These are phyloP conservation scores for Drosophila subquinaria DNA, from an alignment of 2,888 invertebrate species.

Conservation along the genomic window DNA sequence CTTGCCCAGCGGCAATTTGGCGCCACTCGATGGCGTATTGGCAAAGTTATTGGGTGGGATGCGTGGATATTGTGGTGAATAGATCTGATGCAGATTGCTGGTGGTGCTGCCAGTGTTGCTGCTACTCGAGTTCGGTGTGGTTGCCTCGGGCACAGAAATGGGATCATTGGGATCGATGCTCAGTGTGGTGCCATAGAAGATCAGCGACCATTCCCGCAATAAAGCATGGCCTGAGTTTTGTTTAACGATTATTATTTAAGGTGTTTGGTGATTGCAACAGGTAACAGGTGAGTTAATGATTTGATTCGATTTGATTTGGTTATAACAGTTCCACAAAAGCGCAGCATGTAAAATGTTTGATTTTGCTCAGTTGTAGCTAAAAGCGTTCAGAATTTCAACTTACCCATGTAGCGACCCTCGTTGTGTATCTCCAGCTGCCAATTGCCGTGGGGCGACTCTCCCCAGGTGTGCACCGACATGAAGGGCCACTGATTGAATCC, in stretches of 20 bases:
- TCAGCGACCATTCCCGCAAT: conserved; percentile 96
- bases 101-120: conserved; percentile 70
- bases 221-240: conserved; percentile 91
- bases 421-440: conserved; percentile 99
- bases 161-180: conserved; percentile 89
- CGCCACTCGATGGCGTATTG: conserved; percentile 57
- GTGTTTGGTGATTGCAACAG: conserved; percentile 19
- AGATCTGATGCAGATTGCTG: conserved; percentile 83
- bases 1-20: conserved; percentile 72
- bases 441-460: conserved; percentile 95
- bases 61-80: conserved; percentile 84
- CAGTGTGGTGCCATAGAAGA: conserved; percentile 94
- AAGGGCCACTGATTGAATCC: conserved; percentile 99
- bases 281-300: conserved; percentile 35
- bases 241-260: neutral
- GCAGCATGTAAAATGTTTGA: conserved; percentile 74
- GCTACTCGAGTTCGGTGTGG: conserved; percentile 80
- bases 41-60: conserved; percentile 82
- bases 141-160: conserved; percentile 85
- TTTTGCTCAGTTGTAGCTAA: conserved; percentile 3
- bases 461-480: conserved; percentile 99
- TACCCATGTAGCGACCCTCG: conserved; percentile 95
- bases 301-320: neutral
- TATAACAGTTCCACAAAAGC: conserved; percentile 60
- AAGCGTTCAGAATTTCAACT: conserved; percentile 50